Conservation (phyloP, 1,140 invertebrate species). For the Hylaeus anthracinus region DNA sequence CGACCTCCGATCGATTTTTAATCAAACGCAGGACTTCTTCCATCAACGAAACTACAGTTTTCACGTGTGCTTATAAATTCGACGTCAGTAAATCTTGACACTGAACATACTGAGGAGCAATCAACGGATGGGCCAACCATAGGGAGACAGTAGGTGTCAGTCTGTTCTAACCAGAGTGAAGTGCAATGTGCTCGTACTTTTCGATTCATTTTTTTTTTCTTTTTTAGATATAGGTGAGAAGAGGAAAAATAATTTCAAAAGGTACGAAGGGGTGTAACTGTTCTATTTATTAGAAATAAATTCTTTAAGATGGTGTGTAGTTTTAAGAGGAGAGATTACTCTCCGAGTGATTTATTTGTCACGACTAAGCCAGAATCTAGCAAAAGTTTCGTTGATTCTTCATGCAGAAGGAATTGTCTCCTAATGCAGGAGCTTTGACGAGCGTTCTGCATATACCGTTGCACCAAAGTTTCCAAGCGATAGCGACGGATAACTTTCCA, state of each 20-base stretch:
- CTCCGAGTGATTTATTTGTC: conserved; percentile 32
- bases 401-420: conserved; percentile 18
- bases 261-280: too few relatives aligned
- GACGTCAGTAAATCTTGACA: conserved; percentile 48
- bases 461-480: not conserved
- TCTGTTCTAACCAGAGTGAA: not conserved
- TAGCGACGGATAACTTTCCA: conserved; percentile 5
- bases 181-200: too few relatives aligned
- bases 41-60: not conserved
- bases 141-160: conserved; percentile 45
- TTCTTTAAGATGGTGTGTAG: too few relatives aligned
- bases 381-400: conserved; percentile 19
- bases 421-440: not conserved
- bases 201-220: too few relatives aligned
- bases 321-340: not conserved
- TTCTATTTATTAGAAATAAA: too few relatives aligned
- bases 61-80: not conserved
- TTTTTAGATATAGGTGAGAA: too few relatives aligned
- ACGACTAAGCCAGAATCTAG: conserved; percentile 35
- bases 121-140: conserved; percentile 41
- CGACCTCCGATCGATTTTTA: conserved; percentile 40
- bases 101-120: conserved; percentile 38
- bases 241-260: too few relatives aligned
- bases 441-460: conserved; percentile 24
- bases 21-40: conserved; percentile 30